Conservation (phyloP, 2,888 invertebrate genomes). For the Melanargia galathea region DNA sequence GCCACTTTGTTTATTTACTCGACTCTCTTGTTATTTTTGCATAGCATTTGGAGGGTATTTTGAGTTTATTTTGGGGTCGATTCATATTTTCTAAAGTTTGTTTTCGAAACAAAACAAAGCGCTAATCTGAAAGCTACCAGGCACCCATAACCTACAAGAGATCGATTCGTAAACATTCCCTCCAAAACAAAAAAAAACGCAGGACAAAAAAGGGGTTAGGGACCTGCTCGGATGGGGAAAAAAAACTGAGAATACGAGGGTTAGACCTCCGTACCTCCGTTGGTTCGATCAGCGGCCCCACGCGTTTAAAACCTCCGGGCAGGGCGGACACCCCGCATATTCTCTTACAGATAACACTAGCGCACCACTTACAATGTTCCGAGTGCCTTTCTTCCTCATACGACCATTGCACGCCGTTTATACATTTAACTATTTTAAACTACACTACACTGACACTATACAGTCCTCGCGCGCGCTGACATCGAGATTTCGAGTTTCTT, state of each 20-base stretch:
- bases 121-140: conserved; percentile 42
- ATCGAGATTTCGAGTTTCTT: conserved; percentile 70
- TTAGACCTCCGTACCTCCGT: conserved; percentile 78
- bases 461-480: conserved; percentile 73
- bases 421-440: conserved; percentile 80
- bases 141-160: conserved; percentile 69
- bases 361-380: conserved; percentile 79
- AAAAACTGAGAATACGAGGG: conserved; percentile 76
- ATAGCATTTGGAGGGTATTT: not conserved
- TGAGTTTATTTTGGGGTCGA: not conserved
- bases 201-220: conserved; percentile 74
- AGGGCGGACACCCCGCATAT: conserved; percentile 75
- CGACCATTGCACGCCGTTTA: conserved; percentile 81
- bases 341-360: conserved; percentile 69
- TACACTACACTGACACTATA: conserved; percentile 78
- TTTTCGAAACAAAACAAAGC: conserved; percentile 4
- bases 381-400: conserved; percentile 81
- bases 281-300: conserved; percentile 73
- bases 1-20: too few species aligned
- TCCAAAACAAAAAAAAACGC: conserved; percentile 65
- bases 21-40: not conserved
- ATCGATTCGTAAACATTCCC: conserved; percentile 73
- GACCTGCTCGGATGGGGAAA: conserved; percentile 70
- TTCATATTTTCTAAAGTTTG: not conserved
- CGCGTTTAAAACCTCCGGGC: conserved; percentile 65